These are phyloP conservation scores for Drosophila rufa DNA, from an alignment of 1,140 invertebrate genomes.

Conservation along the genomic window DNA sequence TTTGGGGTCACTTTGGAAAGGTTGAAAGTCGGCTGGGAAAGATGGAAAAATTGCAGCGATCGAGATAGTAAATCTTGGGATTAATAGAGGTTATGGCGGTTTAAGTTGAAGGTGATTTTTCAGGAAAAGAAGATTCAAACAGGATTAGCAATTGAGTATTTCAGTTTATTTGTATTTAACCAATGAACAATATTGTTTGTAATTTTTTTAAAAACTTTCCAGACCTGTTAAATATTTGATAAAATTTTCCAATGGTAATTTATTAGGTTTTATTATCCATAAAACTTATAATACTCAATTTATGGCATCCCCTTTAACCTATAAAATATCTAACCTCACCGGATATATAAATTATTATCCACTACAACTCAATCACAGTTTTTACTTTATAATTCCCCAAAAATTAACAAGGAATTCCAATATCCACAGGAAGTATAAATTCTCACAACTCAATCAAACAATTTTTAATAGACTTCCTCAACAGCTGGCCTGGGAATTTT, in stretches of 20 bases:
- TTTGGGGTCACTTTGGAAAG: slow-evolving; percentile 39
- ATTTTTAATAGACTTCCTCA: slow-evolving; percentile 32
- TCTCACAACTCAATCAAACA: slow-evolving; percentile 16
- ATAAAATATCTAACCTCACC: neutral
- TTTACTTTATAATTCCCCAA: neutral
- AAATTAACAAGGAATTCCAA: neutral
- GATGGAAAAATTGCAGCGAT: slow-evolving; percentile 1
- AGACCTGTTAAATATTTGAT: no score
- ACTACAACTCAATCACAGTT: neutral
- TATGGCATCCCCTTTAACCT: neutral
- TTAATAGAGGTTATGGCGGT: neutral
- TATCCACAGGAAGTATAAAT: slow-evolving; percentile 9
- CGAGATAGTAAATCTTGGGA: slow-evolving; percentile 7
- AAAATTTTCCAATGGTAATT: no score
- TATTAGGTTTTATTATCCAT: neutral
- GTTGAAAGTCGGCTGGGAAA: slow-evolving; percentile 39
- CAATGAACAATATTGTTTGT: no score
- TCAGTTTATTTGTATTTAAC: neutral
- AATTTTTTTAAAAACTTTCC: no score
- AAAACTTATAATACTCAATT: neutral
- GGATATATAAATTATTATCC: neutral
- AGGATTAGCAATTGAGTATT: no score
- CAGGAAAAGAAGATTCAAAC: no score
- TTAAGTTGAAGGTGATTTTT: no score
- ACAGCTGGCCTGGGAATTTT: slow-evolving; percentile 11